phyloP scores from a whole-genome alignment of 2,888 invertebrate species.

The Campoplex nolae region DNA sequence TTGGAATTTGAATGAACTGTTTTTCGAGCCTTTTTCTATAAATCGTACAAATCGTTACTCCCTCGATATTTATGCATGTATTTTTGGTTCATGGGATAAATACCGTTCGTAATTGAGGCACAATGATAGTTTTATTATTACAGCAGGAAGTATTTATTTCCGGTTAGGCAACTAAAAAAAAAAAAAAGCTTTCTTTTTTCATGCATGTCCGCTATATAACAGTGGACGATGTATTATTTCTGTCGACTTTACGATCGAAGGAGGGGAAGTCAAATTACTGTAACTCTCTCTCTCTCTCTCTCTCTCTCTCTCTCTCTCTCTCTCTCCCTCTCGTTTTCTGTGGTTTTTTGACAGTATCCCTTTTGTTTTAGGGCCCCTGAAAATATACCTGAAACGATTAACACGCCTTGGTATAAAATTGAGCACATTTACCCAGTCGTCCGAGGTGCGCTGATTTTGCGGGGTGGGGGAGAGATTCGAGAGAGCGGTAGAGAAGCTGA shows the following conservation, averaged over 20 bases:
- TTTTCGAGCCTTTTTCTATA: neutral
- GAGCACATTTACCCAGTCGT: constrained; percentile 50
- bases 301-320: constrained; percentile 14
- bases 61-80: neutral
- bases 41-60: neutral
- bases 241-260: neutral
- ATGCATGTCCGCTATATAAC: neutral
- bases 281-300: constrained; percentile 12
- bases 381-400: constrained; percentile 60
- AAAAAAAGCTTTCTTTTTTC: constrained; percentile 4
- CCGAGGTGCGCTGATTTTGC: constrained; percentile 15
- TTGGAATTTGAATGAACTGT: neutral
- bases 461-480: constrained; percentile 36
- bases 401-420: constrained; percentile 46
- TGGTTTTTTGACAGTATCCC: neutral
- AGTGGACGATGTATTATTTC: constrained; percentile 6
- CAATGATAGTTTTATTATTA: constrained; percentile 8
- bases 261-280: constrained; percentile 3
- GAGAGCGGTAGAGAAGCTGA: constrained; percentile 59
- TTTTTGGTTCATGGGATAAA: neutral
- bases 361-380: constrained; percentile 27
- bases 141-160: neutral
- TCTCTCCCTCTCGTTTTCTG: neutral
- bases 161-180: neutral
- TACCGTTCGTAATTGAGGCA: neutral